Conservation (phyloP, 2,113 vertebrate species). For the Oreotrochilus melanogaster region DNA sequence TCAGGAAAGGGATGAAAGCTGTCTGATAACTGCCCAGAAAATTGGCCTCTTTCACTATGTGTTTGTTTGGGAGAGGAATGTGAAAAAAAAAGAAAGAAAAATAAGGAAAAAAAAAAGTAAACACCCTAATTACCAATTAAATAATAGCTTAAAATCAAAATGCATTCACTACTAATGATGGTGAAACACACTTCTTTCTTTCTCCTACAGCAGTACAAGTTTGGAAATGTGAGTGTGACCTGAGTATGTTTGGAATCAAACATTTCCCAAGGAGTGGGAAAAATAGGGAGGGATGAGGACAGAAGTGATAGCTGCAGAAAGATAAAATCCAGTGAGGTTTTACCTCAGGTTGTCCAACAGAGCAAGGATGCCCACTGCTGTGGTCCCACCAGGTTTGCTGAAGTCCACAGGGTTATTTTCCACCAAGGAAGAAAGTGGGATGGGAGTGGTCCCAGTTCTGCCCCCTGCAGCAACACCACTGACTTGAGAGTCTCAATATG, state of each 20-base stretch:
- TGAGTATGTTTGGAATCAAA: neutral
- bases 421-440: accelerated
- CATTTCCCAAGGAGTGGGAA: neutral
- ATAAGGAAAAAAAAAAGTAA: neutral
- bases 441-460: neutral
- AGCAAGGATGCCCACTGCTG: neutral
- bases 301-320: neutral
- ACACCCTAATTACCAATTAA: neutral
- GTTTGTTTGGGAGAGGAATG: neutral
- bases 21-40: neutral
- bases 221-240: neutral
- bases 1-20: constrained; percentile 2
- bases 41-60: neutral
- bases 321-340: neutral
- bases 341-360: neutral
- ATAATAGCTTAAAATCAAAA: neutral
- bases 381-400: neutral
- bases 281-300: neutral
- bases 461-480: neutral
- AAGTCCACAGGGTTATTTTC: neutral
- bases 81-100: neutral
- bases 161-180: neutral
- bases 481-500: neutral
- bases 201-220: neutral
- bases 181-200: neutral